Base-by-base conservation (phyloP, 2,888 invertebrate genomes). In the Caenorhabditis sp. region DNA sequence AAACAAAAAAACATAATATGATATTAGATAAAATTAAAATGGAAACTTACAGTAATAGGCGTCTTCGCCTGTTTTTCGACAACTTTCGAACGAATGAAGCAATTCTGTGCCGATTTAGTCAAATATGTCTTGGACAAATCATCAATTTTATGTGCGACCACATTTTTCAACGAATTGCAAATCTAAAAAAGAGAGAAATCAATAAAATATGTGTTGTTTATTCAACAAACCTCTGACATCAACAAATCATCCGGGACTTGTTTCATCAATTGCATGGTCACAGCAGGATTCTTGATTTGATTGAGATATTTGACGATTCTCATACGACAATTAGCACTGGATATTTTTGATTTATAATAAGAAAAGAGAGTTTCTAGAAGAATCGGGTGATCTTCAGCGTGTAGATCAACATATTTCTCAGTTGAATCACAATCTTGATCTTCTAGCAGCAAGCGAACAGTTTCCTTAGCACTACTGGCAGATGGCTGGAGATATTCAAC, bases 101-200 rank as follows among this genome's bases (percentile, higher is more conserved):
- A 8, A 3, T 56, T 25, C 26, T 56, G 56, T 23, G 56, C 56
- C 12, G 26, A 20, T 56, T 26, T 25, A 1, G 17, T 56, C 25
- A 56, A 23, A 26, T 4, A n/a, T n/a, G 56, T 26, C 26, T 8
- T 17, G 17, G 17, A 17, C 26, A 26, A 26, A 25, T 26, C 27
- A 25, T 56, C 56, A 56, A 56, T 17, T 56, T 56, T 56, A 26
- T 26, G 56, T 26, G 56, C 25, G 17, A 56, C 27, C 56, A 56
- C 25, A 56, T 56, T 26, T 26, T 56, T 56, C 26, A 56, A 56
- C 25, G 56, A 56, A 17, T 25, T 26, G 21, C 23, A 21, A 8
- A 53, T 23, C 53, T 50, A 50, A 17, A 8, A 17, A 50, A n/a
- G 4, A 50, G 17, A 17, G 3, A 4, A 31, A 31, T 31, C 10